Conservation (phyloP, 2,888 invertebrate genomes). For the Epinotia ramella region DNA sequence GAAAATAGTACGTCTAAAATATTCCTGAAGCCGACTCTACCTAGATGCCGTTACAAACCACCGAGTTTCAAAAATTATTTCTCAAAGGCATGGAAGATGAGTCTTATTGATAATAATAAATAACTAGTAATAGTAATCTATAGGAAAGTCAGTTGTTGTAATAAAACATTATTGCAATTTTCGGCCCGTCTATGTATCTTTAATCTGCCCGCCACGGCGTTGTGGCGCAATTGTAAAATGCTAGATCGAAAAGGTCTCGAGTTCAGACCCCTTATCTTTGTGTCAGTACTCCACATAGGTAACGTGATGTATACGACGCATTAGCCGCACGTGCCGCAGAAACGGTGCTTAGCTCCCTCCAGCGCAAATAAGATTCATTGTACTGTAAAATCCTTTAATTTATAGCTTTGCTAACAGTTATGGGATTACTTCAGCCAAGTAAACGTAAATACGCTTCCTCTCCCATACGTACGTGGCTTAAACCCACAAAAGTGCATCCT, state of each 20-base stretch:
- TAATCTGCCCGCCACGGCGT: constrained; percentile 57
- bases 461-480: constrained; percentile 20
- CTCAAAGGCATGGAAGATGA: background rate
- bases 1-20: background rate
- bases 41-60: background rate
- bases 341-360: constrained; percentile 36
- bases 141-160: background rate
- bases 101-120: background rate
- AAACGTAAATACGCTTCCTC: constrained; percentile 25
- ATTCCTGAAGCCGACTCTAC: background rate
- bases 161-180: constrained; percentile 34
- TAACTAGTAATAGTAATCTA: background rate
- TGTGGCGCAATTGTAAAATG: constrained; percentile 82
- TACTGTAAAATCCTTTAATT: constrained; percentile 40
- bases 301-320: constrained; percentile 62
- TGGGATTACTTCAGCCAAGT: constrained; percentile 26
- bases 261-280: constrained; percentile 78
- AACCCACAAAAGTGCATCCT: constrained; percentile 32
- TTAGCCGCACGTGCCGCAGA: constrained; percentile 66
- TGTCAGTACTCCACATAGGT: constrained; percentile 70
- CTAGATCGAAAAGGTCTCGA: constrained; percentile 78
- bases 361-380: constrained; percentile 36
- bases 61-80: background rate
- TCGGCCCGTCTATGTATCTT: constrained; percentile 31
- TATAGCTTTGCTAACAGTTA: constrained; percentile 36